Base-by-base conservation (phyloP, 2,797 vertebrate genomes). In the Erithacus rubecula region DNA sequence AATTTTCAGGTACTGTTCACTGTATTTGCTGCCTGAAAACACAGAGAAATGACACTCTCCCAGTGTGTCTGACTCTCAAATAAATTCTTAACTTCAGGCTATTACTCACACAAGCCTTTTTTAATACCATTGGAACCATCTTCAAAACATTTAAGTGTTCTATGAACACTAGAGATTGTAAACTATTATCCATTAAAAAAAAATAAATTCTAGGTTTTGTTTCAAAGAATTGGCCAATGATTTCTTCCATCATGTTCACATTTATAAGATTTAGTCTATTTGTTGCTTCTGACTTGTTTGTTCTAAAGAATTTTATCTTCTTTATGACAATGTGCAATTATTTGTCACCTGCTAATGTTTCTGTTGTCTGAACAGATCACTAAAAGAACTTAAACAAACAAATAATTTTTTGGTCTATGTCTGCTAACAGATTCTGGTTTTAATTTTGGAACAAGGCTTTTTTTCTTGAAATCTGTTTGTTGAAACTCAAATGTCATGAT, bases 1-100 rank as follows among this genome's bases (percentile, higher is more conserved):
- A 60, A 3, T 91, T 87, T 83, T 20, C 65, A 92, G 47, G 44
- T 93, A 24, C 44, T 85, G 34, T 56, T 93, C 56, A 18, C 46
- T 86, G 51, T 81, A 20, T n/a, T 88, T 80, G 65, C 71, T 96
- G 63, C 85, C 36, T 86, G 85, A 81, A 75, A 93, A 83, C 39
- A 56, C 0, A 2, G 46, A 74, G 82, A 78, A 75, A 47, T 80
- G 3, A 63, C 36, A 26, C 46, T 68, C 27, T 49, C 9, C 7
- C 70, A 67, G 10, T 4, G 1, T 68, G 56, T 83, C 56, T 88
- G 67, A 51, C 23, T 67, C 67, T 75, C 68, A 75, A 87, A 87
- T 93, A 76, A 86, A 83, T 81, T 69, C 59, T 83, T 92, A 72
- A 59, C 58, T 77, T 29, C 36, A 70, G 77, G 65, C 43, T 81